phyloP scores from a whole-genome alignment of 2,888 invertebrate genomes.

The Sarcophaga carnaria region DNA sequence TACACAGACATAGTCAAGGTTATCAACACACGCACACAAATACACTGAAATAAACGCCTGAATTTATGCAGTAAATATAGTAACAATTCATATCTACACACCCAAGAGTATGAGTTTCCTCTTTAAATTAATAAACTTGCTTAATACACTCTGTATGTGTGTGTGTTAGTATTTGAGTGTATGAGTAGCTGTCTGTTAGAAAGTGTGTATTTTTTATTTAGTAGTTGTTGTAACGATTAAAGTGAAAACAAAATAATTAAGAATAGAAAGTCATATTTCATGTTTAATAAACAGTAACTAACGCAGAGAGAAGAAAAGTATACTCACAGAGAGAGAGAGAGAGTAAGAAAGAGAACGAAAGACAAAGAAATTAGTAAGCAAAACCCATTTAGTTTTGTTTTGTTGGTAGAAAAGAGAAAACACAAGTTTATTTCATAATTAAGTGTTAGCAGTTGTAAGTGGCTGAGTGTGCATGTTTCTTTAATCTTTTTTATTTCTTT shows the following conservation, averaged over 20 bases:
- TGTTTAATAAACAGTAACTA: conserved; percentile 26
- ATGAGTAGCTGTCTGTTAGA: not conserved
- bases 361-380: too few relatives aligned
- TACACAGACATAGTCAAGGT: not conserved
- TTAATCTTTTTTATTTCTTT: too few relatives aligned
- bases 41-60: too few relatives aligned
- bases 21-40: too few relatives aligned
- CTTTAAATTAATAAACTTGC: not conserved
- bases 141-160: not conserved
- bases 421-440: conserved; percentile 38
- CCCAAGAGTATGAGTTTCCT: not conserved
- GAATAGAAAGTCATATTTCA: conserved; percentile 35
- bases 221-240: not conserved
- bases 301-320: not conserved
- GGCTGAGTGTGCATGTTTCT: too few relatives aligned
- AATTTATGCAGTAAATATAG: too few relatives aligned
- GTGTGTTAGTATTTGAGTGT: not conserved
- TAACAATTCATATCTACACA: not conserved
- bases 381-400: too few relatives aligned
- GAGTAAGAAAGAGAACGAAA: too few relatives aligned
- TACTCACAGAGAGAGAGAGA: not conserved
- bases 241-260: conserved; percentile 8
- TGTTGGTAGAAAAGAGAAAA: not conserved
- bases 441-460: conserved; percentile 1
- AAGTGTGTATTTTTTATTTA: not conserved